Percentiles rank a stretch among this genome's conserved stretches.
phyloP scores from a whole-genome alignment of 2,888 invertebrate species.

The Hemicrepidius hirtus region DNA sequence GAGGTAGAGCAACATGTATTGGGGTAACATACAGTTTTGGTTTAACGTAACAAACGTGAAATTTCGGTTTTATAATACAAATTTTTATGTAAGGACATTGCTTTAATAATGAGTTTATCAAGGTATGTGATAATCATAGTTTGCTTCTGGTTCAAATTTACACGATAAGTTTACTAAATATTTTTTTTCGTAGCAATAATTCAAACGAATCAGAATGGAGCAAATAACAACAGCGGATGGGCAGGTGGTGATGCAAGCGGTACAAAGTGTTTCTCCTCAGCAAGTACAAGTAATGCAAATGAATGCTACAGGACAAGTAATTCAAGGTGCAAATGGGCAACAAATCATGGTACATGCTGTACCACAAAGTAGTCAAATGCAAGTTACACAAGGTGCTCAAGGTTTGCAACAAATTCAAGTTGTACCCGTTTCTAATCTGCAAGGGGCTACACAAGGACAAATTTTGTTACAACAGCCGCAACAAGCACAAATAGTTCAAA shows the following conservation, averaged over 20 bases:
- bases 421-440: constrained; percentile 81
- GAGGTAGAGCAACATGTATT: no score
- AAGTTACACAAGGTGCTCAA: constrained; percentile 79
- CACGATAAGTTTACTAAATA: no score
- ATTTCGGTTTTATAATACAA: no score
- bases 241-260: constrained; percentile 77
- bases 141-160: no score
- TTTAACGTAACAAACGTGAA: no score
- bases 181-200: constrained; percentile 1
- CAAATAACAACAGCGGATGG: constrained; percentile 77
- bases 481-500: constrained; percentile 89
- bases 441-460: constrained; percentile 75
- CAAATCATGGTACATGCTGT: constrained; percentile 83
- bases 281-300: constrained; percentile 78
- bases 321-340: constrained; percentile 81
- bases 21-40: no score
- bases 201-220: constrained; percentile 72
- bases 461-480: constrained; percentile 79
- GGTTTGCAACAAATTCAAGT: constrained; percentile 84
- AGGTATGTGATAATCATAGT: no score
- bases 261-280: constrained; percentile 74
- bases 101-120: no score
- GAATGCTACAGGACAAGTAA: constrained; percentile 76
- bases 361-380: constrained; percentile 77
- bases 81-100: no score